Evolutionary conservation across 2,797 vertebrate species (phyloP).

Genomic region (Macrochelys suwanniensis): DNA sequence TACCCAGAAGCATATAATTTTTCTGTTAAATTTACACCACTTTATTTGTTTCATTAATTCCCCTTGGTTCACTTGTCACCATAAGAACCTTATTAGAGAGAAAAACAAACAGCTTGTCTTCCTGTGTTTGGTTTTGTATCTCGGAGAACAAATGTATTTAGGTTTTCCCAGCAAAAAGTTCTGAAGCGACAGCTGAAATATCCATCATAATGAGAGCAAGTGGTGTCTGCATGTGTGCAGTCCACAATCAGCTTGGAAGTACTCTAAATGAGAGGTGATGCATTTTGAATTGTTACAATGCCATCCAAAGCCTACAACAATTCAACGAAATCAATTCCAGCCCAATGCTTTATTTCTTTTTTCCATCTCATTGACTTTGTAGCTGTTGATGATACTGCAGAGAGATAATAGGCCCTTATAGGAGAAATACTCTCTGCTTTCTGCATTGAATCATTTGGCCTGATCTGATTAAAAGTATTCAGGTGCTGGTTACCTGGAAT

Average conservation of each 20-base stretch:
- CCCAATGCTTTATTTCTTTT: background rate
- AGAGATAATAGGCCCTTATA: background rate
- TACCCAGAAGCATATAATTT: slow-evolving; percentile 25
- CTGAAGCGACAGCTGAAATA: rapidly evolving
- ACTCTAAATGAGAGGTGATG: rapidly evolving
- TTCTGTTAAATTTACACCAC: slow-evolving; percentile 16
- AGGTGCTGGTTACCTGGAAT: background rate
- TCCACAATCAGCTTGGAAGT: rapidly evolving
- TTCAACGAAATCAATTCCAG: rapidly evolving
- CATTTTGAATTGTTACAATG: rapidly evolving
- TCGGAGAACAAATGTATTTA: rapidly evolving
- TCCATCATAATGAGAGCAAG: rapidly evolving
- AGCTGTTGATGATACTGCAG: rapidly evolving
- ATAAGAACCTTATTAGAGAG: background rate
- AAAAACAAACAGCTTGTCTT: rapidly evolving
- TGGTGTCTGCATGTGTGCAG: rapidly evolving
- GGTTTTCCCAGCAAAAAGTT: background rate
- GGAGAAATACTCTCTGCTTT: rapidly evolving
- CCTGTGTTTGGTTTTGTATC: rapidly evolving
- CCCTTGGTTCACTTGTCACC: slow-evolving; percentile 44
- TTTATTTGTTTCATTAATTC: slow-evolving; percentile 11
- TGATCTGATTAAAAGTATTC: background rate
- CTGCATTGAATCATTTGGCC: rapidly evolving
- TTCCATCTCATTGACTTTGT: rapidly evolving
- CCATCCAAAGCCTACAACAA: rapidly evolving